phyloP scores from a whole-genome alignment of 2,113 vertebrate genomes.

The Boulengeromyrus knoepffleri region DNA sequence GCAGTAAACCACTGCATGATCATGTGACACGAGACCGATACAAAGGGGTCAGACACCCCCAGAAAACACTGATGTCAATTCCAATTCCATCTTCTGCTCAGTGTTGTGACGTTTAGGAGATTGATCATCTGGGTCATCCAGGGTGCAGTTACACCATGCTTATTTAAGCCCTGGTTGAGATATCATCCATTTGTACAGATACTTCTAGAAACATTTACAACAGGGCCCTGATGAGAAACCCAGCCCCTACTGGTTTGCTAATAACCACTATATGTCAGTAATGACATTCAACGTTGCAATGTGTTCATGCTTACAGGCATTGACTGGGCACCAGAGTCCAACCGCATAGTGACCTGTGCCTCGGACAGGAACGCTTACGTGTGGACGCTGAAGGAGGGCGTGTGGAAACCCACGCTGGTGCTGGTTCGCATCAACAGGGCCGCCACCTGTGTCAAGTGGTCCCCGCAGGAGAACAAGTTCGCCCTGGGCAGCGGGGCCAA shows the following conservation, averaged over 20 bases:
- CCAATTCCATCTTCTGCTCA: not conserved
- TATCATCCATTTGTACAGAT: not conserved
- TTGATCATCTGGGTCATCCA: not conserved
- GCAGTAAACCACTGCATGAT: not conserved
- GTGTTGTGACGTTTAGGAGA: not conserved
- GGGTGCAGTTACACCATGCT: not conserved
- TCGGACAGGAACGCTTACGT: constrained; percentile 71
- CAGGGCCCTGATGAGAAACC: not conserved
- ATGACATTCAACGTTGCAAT: not conserved
- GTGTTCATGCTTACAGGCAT: constrained; percentile 50
- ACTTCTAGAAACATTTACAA: not conserved
- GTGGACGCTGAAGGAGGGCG: constrained; percentile 62
- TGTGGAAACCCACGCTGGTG: constrained; percentile 70
- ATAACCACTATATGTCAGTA: not conserved
- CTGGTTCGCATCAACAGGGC: constrained; percentile 70
- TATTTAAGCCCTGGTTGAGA: not conserved
- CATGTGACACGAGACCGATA: not conserved
- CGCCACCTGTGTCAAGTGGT: constrained; percentile 72
- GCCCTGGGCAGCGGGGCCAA: constrained; percentile 67
- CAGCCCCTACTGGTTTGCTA: not conserved
- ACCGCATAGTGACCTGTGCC: constrained; percentile 69
- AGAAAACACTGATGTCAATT: not conserved
- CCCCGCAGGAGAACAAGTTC: constrained; percentile 70
- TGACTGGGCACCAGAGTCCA: constrained; percentile 68
- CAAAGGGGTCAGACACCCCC: not conserved